These are phyloP conservation scores for Urocitellus parryii DNA, from an alignment of 2,113 vertebrate species.

Conservation along the genomic window DNA sequence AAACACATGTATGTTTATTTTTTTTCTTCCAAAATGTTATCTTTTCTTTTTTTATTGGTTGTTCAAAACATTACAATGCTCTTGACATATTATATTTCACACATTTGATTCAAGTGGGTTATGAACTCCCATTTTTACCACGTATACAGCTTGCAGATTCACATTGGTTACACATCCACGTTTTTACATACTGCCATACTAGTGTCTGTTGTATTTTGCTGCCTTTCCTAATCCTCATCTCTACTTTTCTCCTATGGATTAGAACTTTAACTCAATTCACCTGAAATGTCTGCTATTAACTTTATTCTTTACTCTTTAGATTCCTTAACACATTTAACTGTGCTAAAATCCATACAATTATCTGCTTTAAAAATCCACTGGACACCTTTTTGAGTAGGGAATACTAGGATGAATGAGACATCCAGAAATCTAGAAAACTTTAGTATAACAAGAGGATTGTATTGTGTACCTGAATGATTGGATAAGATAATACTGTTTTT, in stretches of 20 bases:
- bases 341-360: neutral
- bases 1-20: too few species aligned
- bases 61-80: too few species aligned
- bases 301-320: neutral
- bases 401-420: neutral
- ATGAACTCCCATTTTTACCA: too few species aligned
- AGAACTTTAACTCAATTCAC: slow-evolving; percentile 1
- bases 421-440: neutral
- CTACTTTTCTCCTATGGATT: neutral
- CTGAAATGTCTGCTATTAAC: neutral
- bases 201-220: too few species aligned
- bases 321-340: neutral
- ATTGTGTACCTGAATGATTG: neutral
- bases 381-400: neutral
- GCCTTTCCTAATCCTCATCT: neutral
- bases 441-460: neutral
- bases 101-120: too few species aligned
- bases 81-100: too few species aligned
- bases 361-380: neutral
- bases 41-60: too few species aligned
- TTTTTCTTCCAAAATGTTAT: too few species aligned
- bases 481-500: neutral
- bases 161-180: too few species aligned
- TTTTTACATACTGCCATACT: too few species aligned
- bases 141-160: too few species aligned